phyloP scores from a whole-genome alignment of 2,113 vertebrate genomes.

The Prionailurus viverrinus region DNA sequence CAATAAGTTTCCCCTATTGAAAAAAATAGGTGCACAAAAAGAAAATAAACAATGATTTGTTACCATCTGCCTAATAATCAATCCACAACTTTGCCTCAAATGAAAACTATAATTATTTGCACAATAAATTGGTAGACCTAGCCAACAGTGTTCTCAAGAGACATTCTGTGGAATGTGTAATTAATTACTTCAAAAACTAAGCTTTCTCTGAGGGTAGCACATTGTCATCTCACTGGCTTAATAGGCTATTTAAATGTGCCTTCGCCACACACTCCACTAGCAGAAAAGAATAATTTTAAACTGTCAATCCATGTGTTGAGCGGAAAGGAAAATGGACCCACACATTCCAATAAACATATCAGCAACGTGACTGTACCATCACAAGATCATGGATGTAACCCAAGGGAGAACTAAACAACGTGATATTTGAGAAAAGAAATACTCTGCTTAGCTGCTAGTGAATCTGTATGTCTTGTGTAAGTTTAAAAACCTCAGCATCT shows the following conservation, averaged over 20 bases:
- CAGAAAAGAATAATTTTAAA: slow-evolving; percentile 57
- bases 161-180: not conserved
- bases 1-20: not conserved
- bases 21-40: slow-evolving; percentile 22
- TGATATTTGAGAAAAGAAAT: slow-evolving; percentile 15
- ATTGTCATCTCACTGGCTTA: slow-evolving; percentile 52
- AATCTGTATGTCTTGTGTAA: slow-evolving; percentile 1
- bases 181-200: slow-evolving; percentile 61
- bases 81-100: slow-evolving; percentile 44
- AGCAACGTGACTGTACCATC: not conserved
- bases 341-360: not conserved
- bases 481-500: slow-evolving; percentile 39
- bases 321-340: not conserved
- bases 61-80: not conserved
- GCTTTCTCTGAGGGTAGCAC: not conserved
- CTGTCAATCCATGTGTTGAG: not conserved
- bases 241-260: slow-evolving; percentile 20
- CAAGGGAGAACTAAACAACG: not conserved
- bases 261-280: not conserved
- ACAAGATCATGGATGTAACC: not conserved
- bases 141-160: not conserved
- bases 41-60: slow-evolving; percentile 27
- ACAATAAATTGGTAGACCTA: not conserved
- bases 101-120: not conserved
- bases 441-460: not conserved